Evolutionary conservation across 2,797 vertebrate genomes (phyloP).

Genomic region (Epinephelus coioides): DNA sequence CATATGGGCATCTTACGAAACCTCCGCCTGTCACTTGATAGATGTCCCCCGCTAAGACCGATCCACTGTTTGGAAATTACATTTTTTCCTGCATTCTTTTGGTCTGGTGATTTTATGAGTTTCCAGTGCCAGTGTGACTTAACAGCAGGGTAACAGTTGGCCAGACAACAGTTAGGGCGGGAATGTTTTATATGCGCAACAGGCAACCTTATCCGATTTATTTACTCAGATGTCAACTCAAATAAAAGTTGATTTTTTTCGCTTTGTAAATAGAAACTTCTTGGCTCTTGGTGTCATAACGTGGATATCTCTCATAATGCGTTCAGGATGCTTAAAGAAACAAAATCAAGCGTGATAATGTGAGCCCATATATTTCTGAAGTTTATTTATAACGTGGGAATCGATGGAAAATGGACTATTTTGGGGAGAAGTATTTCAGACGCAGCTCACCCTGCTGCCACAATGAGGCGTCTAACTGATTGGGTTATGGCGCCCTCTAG

Average conservation of each 20-base stretch:
- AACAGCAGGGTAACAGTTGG: conserved; percentile 40
- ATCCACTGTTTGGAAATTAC: conserved; percentile 86
- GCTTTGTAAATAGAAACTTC: neutral
- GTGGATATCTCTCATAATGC: neutral
- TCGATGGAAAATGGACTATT: neutral
- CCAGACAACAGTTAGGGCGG: conserved; percentile 15
- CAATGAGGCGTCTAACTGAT: neutral
- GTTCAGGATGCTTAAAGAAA: neutral
- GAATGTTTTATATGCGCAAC: conserved; percentile 34
- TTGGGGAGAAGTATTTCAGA: conserved; percentile 4
- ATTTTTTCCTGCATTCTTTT: conserved; percentile 88
- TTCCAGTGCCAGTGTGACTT: conserved; percentile 58
- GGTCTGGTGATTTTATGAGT: conserved; percentile 75
- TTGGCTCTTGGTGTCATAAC: neutral
- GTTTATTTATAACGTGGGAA: neutral
- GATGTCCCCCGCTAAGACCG: conserved; percentile 72
- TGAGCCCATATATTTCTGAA: neutral
- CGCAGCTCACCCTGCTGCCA: neutral
- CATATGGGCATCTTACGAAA: conserved; percentile 93
- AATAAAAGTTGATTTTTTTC: neutral
- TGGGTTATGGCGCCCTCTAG: conserved; percentile 61
- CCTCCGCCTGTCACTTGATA: conserved; percentile 86
- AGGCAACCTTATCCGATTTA: neutral
- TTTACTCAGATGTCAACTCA: conserved; percentile 17
- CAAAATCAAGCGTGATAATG: neutral